Conservation (phyloP, 1,140 invertebrate genomes). For the Drosophila sechellia region DNA sequence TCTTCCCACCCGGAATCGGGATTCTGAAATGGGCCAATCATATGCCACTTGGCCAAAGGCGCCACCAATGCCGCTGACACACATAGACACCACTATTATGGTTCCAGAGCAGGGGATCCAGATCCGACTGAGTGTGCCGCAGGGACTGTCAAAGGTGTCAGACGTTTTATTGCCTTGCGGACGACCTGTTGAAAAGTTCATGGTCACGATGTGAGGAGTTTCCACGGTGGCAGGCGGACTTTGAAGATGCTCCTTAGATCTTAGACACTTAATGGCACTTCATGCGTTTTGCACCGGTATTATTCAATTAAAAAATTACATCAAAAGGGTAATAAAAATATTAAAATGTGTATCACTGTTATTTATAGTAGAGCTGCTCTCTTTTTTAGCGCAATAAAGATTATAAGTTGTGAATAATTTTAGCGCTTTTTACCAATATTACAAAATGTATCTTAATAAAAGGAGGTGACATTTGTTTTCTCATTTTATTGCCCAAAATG, state of each 20-base stretch:
- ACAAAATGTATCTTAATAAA: neutral
- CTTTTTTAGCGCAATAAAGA: too few relatives aligned
- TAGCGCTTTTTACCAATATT: too few relatives aligned
- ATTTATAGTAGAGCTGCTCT: neutral
- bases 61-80: constrained; percentile 59
- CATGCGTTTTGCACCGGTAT: constrained; percentile 12
- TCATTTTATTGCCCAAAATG: neutral
- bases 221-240: constrained; percentile 9
- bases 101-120: neutral
- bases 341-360: neutral
- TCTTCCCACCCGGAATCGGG: constrained; percentile 13
- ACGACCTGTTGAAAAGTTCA: constrained; percentile 79
- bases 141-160: constrained; percentile 70
- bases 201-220: constrained; percentile 48
- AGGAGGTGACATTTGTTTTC: neutral
- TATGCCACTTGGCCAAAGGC: constrained; percentile 43
- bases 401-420: too few relatives aligned
- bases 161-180: constrained; percentile 72
- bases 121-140: constrained; percentile 13
- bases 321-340: neutral
- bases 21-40: constrained; percentile 12
- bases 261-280: constrained; percentile 5
- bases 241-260: constrained; percentile 38
- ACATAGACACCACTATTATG: constrained; percentile 10
- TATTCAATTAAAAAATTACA: constrained; percentile 21